Conservation (phyloP, 2,888 invertebrate species). For the Chrysopilus asiliformis region DNA sequence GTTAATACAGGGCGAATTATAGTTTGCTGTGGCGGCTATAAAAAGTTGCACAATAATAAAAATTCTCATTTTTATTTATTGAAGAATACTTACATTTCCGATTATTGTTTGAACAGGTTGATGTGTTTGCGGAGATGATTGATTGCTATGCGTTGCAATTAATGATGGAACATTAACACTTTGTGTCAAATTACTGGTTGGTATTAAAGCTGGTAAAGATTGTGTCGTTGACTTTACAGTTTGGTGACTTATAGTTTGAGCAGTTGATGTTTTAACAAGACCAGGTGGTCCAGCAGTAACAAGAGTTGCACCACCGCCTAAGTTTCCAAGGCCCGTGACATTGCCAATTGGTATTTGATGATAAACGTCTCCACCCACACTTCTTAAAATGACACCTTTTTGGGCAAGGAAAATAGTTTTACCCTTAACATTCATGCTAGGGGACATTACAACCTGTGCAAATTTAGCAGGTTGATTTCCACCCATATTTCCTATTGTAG, state of each 20-base stretch:
- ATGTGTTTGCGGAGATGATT: conserved; percentile 20
- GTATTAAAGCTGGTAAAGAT: conserved; percentile 33
- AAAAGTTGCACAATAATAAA: too few species aligned
- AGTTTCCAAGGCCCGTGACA: conserved; percentile 26
- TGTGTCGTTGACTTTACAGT: conserved; percentile 22
- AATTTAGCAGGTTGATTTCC: conserved; percentile 34
- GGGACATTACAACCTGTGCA: conserved; percentile 32
- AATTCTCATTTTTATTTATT: background rate
- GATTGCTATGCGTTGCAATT: conserved; percentile 29
- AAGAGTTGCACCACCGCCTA: conserved; percentile 22
- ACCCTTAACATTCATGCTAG: conserved; percentile 26
- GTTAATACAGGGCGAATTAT: conserved; percentile 34
- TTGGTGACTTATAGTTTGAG: conserved; percentile 23
- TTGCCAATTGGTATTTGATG: conserved; percentile 36
- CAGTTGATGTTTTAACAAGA: conserved; percentile 28
- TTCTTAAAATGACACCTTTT: conserved; percentile 34
- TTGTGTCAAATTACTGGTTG: conserved; percentile 24
- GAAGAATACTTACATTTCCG: conserved; percentile 26
- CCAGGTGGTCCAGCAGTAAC: conserved; percentile 32
- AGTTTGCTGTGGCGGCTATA: conserved; percentile 32
- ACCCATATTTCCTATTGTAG: conserved; percentile 32
- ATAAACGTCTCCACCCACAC: conserved; percentile 34
- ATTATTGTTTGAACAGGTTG: conserved; percentile 26
- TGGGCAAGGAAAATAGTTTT: conserved; percentile 35
- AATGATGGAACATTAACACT: conserved; percentile 14